Base-by-base conservation (phyloP, 2,888 invertebrate genomes). In the Papilio elwesi region DNA sequence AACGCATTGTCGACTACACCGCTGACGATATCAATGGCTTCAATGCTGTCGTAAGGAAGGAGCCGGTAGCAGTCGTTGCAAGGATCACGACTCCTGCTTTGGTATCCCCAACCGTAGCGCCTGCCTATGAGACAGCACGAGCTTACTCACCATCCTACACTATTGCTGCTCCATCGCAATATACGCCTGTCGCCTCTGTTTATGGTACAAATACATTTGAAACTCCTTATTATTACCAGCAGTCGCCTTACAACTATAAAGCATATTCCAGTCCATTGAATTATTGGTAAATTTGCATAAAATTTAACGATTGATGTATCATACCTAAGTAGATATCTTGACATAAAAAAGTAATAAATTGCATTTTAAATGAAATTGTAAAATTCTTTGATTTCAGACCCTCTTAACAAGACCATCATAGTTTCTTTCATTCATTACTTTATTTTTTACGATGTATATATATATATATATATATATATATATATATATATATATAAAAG, bases 31-130 rank as follows among this genome's bases (percentile, higher is more conserved):
- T 92, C 68, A 89, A 89, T 66, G 94, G 94, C 8, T 95, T 94
- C 88, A 94, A 94, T 86, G 94, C 94, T 70, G 92, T 94, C 62
- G 94, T 95, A 7, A 92, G 91, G 79, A 93, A 92, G 76, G 93
- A 93, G 76, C 90, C 94, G 66, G 87, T 87, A 75, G 87, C 86
- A 47, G 75, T 74, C 15, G 74, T 76, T 4, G 77, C 74, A 71
- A 75, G 74, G 38, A 59, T 79, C 12, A 78, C 79, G 10, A 76
- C 81, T n/a, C 77, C 78, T 48, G 64, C 77, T 10, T 78, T 77
- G 43, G 75, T 81, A 26, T 52, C 80, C 16, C 74, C 78, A 26
- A 68, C 76, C 9, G 78, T 79, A 8, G 55, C 73, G 10, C 75
- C 76, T n/a, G 70, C 73, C 15, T 72, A 74, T 12, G 74, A 67